Conservation (phyloP, 2,797 vertebrate species). For the Gambelia wislizenii region DNA sequence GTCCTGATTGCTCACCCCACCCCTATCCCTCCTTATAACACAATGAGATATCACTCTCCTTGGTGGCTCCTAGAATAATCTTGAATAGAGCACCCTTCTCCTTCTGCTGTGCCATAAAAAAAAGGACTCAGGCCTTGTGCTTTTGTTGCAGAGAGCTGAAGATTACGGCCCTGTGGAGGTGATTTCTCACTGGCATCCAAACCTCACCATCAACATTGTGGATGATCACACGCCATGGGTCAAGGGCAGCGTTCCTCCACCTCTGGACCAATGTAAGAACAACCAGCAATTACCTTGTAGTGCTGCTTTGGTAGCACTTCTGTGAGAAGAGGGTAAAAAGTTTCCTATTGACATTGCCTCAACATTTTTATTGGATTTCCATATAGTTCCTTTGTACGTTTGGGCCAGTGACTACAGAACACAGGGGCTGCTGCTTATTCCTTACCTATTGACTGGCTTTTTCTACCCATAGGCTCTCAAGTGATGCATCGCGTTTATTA, state of each 20-base stretch:
- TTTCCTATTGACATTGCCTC: not conserved
- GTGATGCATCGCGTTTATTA: not conserved
- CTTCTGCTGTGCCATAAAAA: not conserved
- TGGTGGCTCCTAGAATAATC: not conserved
- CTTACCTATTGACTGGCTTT: not conserved
- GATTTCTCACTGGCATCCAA: constrained; percentile 98
- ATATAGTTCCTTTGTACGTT: not conserved
- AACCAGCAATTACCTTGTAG: too few species aligned
- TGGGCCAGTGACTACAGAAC: rapidly evolving
- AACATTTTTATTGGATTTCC: not conserved
- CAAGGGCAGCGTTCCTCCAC: constrained; percentile 93
- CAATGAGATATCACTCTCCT: not conserved
- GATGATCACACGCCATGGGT: constrained; percentile 98
- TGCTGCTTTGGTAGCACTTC: not conserved
- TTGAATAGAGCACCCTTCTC: too few species aligned
- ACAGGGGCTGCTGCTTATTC: not conserved
- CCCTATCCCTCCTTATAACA: not conserved
- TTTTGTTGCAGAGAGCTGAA: constrained; percentile 86
- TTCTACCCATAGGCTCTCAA: not conserved
- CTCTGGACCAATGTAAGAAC: constrained; percentile 92
- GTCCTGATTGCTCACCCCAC: not conserved
- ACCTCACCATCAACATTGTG: constrained; percentile 97
- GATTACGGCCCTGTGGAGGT: constrained; percentile 95
- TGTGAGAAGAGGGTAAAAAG: too few species aligned
- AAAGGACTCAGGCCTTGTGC: rapidly evolving